These are phyloP conservation scores for Coendou prehensilis DNA, from an alignment of 2,797 vertebrate genomes.

Conservation along the genomic window DNA sequence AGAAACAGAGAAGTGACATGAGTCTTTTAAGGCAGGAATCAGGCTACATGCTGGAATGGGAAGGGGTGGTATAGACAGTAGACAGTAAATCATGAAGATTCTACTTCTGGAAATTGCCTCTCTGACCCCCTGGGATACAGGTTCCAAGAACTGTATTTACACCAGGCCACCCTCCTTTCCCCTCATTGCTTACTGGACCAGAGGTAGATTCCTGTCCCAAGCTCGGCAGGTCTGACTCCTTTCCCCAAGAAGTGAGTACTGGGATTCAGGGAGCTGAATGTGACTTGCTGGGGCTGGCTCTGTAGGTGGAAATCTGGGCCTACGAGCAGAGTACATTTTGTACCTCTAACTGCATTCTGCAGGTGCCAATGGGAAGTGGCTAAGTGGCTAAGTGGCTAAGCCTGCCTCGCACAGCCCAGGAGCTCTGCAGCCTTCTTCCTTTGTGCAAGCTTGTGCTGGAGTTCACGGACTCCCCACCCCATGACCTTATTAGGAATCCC, in stretches of 20 bases:
- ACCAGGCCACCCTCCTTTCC: no score
- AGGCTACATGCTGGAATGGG: neutral
- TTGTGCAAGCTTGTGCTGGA: no score
- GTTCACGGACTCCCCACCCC: neutral
- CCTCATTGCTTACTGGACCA: neutral
- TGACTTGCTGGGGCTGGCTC: neutral
- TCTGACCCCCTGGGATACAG: neutral
- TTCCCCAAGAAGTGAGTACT: neutral
- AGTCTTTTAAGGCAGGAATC: neutral
- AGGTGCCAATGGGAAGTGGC: neutral
- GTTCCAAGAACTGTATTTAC: neutral
- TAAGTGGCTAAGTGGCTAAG: neutral
- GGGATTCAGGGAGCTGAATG: neutral
- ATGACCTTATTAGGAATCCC: neutral
- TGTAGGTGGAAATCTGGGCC: neutral
- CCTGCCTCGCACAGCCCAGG: neutral
- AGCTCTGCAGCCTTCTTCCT: neutral
- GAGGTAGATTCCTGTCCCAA: neutral
- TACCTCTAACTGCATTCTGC: neutral
- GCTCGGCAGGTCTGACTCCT: neutral
- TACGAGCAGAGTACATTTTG: neutral
- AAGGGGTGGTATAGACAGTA: fast-evolving
- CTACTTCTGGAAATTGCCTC: neutral
- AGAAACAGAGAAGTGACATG: neutral
- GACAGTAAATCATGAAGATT: neutral